phyloP scores from a whole-genome alignment of 2,888 invertebrate species.

The Hetaerina titia region DNA sequence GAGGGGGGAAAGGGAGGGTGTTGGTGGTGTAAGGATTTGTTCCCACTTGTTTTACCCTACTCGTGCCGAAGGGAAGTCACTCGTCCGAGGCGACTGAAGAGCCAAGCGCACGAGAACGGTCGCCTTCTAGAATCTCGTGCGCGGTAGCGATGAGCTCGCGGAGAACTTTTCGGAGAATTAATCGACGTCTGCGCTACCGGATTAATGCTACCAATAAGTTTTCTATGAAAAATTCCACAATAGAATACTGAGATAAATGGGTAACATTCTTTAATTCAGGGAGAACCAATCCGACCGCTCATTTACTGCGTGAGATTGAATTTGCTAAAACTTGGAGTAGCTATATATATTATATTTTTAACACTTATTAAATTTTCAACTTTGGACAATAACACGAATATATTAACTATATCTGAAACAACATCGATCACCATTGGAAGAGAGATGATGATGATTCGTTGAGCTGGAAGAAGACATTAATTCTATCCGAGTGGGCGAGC shows the following conservation, averaged over 20 bases:
- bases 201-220: not conserved
- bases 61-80: not conserved
- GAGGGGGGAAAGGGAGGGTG: not conserved
- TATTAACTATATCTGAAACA: constrained; percentile 14
- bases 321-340: not conserved
- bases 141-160: not conserved
- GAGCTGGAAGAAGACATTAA: not conserved
- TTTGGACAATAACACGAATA: constrained; percentile 10
- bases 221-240: not conserved
- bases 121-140: not conserved
- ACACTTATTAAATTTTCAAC: constrained; percentile 14
- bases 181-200: not conserved
- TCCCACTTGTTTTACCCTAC: not conserved
- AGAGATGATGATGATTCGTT: not conserved
- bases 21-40: not conserved
- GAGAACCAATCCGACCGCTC: not conserved
- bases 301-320: not conserved
- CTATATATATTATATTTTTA: not conserved
- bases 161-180: not conserved
- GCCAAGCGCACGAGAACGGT: not conserved
- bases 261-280: not conserved
- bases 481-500: not conserved
- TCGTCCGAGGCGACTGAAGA: not conserved
- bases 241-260: not conserved
- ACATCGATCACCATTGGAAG: not conserved